These are phyloP conservation scores for Sternarchorhynchus goeldii DNA, from an alignment of 2,797 vertebrate species.

Conservation along the genomic window DNA sequence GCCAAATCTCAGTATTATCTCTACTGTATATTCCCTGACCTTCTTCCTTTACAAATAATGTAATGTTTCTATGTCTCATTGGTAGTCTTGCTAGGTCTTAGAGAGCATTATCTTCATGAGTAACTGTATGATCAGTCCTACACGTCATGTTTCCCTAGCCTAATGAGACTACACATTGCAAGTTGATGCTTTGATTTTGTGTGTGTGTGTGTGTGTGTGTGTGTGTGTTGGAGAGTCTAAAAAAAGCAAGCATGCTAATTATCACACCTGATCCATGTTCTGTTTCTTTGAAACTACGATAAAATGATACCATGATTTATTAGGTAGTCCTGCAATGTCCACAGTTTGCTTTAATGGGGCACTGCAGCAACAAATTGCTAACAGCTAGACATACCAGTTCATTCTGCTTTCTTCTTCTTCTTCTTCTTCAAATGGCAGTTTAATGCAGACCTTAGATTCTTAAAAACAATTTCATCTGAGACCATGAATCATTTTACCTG, in stretches of 20 bases:
- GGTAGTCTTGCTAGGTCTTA: neutral
- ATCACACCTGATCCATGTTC: conserved; percentile 29
- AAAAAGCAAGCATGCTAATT: conserved; percentile 32
- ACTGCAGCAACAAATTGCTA: conserved; percentile 40
- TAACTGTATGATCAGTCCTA: neutral
- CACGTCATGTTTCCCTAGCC: conserved; percentile 5
- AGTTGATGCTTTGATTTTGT: conserved; percentile 15
- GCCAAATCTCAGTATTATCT: conserved; percentile 9
- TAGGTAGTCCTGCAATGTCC: conserved; percentile 11
- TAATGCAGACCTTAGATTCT: neutral
- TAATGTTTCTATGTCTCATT: neutral
- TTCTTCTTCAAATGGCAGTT: neutral
- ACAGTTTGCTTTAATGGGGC: conserved; percentile 16
- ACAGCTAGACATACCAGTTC: neutral
- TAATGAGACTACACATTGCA: conserved; percentile 9
- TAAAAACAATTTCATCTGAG: too few relatives aligned
- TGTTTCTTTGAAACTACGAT: conserved; percentile 32
- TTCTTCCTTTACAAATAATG: neutral
- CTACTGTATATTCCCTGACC: conserved; percentile 34
- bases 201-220: neutral
- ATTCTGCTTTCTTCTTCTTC: neutral
- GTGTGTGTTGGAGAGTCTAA: neutral
- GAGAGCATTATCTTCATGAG: neutral
- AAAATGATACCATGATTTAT: conserved; percentile 31
- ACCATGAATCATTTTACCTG: too few relatives aligned